Conservation (phyloP, 2,113 vertebrate species). For the Dipodomys stephensi region DNA sequence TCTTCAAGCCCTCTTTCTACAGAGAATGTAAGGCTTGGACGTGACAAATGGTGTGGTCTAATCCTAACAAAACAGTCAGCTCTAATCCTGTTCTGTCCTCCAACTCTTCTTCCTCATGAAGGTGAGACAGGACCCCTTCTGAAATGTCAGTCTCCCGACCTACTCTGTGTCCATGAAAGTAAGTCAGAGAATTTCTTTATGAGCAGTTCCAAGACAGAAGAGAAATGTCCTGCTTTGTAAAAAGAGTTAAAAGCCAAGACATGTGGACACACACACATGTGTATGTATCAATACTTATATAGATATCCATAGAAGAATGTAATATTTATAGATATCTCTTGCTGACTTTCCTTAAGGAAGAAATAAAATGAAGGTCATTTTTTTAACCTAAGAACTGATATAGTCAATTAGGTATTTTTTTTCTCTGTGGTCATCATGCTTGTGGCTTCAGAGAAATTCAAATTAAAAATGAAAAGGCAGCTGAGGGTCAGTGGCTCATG, state of each 20-base stretch:
- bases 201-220: background rate
- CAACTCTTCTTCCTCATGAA: background rate
- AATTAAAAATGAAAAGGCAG: background rate
- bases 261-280: background rate
- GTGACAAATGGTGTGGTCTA: background rate
- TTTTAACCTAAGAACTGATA: background rate
- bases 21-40: background rate
- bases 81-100: rapidly evolving
- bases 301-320: background rate
- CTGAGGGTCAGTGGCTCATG: too few relatives aligned
- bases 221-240: background rate
- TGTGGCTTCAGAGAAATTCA: background rate
- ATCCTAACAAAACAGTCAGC: rapidly evolving
- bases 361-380: background rate
- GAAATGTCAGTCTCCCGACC: background rate
- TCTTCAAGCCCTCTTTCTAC: background rate
- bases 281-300: too few relatives aligned
- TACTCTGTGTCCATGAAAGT: background rate
- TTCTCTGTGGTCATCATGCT: background rate
- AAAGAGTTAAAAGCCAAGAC: background rate
- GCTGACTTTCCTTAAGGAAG: background rate
- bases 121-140: background rate
- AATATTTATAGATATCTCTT: background rate
- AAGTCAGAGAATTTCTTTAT: background rate
- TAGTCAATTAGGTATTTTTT: background rate